A percentile compares a stretch with the other conserved stretches of the same genome.
Conservation (phyloP, 2,888 invertebrate genomes). For the Cheilosia vulpina region DNA sequence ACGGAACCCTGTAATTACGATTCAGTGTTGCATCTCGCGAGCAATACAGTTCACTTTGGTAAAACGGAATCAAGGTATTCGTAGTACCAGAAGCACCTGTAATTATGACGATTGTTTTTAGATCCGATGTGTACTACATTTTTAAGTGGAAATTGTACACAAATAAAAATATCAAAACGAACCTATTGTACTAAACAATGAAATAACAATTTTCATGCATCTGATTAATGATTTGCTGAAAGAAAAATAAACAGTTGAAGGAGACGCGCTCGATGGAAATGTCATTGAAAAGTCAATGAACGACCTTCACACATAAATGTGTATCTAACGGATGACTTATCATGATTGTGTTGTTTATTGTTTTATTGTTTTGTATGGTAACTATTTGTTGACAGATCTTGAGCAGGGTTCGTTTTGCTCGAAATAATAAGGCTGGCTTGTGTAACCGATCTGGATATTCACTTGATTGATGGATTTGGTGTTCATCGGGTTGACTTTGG, state of each 20-base stretch:
- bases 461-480: neutral
- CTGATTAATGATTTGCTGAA: conserved; percentile 26
- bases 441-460: neutral
- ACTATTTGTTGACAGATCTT: neutral
- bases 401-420: neutral
- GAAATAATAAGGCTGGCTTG: too few relatives aligned
- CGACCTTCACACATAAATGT: conserved; percentile 55
- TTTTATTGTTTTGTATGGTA: neutral
- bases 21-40: conserved; percentile 55
- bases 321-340: conserved; percentile 9
- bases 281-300: conserved; percentile 61
- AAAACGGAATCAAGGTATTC: conserved; percentile 52
- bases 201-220: conserved; percentile 15
- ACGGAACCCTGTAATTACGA: conserved; percentile 50
- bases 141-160: conserved; percentile 48
- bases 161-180: neutral
- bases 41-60: conserved; percentile 45
- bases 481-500: too few relatives aligned
- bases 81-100: conserved; percentile 35
- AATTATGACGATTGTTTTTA: conserved; percentile 34
- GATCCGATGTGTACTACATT: conserved; percentile 22
- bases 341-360: neutral
- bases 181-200: conserved; percentile 7
- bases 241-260: conserved; percentile 21
- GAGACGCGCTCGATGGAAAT: conserved; percentile 32